phyloP scores from a whole-genome alignment of 1,140 invertebrate genomes.

The Magallana gigas region DNA sequence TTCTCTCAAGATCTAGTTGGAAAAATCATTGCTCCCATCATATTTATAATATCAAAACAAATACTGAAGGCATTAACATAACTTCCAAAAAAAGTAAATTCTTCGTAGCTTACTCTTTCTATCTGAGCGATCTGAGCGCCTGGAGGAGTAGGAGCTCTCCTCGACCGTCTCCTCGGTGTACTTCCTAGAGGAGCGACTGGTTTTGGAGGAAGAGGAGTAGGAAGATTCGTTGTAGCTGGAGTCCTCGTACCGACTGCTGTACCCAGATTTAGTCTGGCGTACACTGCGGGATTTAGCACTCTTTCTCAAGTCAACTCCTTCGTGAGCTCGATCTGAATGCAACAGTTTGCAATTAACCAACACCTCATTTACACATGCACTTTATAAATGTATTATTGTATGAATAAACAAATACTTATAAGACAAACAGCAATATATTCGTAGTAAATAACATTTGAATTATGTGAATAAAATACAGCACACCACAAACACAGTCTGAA shows the following conservation, averaged over 20 bases:
- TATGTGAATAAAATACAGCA: too few relatives aligned
- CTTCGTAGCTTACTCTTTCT: background rate
- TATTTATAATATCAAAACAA: background rate
- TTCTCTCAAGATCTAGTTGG: too few relatives aligned
- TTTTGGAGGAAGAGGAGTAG: conserved; percentile 32
- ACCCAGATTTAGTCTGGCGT: conserved; percentile 64
- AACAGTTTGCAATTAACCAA: background rate
- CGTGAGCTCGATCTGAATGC: conserved; percentile 62
- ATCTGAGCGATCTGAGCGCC: background rate
- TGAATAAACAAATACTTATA: too few relatives aligned
- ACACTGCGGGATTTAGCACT: conserved; percentile 18
- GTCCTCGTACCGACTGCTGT: conserved; percentile 44
- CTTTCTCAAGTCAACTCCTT: conserved; percentile 46
- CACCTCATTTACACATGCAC: too few relatives aligned
- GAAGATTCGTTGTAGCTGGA: conserved; percentile 53
- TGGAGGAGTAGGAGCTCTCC: conserved; percentile 39
- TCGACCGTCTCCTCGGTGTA: conserved; percentile 31
- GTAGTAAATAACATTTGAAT: too few relatives aligned
- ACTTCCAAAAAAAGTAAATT: background rate
- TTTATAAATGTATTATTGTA: too few relatives aligned
- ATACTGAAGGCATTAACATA: background rate
- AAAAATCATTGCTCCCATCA: too few relatives aligned
- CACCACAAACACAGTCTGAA: too few relatives aligned
- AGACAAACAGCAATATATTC: too few relatives aligned
- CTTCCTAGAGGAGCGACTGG: conserved; percentile 39